A percentile compares a stretch with the other conserved stretches of the same genome.
Conservation (phyloP, 2,888 invertebrate species). For the Zygothrica quintamaculata region DNA sequence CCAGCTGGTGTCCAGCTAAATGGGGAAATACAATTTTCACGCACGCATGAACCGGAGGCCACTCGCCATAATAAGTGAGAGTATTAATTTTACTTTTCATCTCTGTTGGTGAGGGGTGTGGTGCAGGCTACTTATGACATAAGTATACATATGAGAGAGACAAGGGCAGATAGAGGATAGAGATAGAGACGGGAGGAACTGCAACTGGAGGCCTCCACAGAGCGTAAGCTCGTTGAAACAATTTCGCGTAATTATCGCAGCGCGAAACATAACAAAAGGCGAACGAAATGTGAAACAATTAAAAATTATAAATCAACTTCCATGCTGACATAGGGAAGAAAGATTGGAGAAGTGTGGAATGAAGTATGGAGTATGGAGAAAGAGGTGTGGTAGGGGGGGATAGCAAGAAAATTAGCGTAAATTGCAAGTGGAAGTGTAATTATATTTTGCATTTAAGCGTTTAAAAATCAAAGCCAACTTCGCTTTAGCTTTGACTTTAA, state of each 20-base stretch:
- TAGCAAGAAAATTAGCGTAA: slow-evolving; percentile 50
- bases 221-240: slow-evolving; percentile 30
- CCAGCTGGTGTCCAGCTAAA: slow-evolving; percentile 10
- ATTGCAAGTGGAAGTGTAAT: slow-evolving; percentile 58
- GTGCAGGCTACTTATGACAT: slow-evolving; percentile 53
- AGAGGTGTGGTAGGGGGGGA: too few species aligned
- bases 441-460: slow-evolving; percentile 47
- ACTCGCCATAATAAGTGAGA: slow-evolving; percentile 66
- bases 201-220: slow-evolving; percentile 11
- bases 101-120: slow-evolving; percentile 3
- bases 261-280: slow-evolving; percentile 7
- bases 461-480: slow-evolving; percentile 34
- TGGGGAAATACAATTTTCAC: slow-evolving; percentile 77
- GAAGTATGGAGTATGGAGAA: too few species aligned
- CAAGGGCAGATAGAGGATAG: not conserved
- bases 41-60: slow-evolving; percentile 67
- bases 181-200: slow-evolving; percentile 1
- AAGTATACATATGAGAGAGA: slow-evolving; percentile 30
- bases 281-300: slow-evolving; percentile 55
- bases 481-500: too few species aligned
- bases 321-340: slow-evolving; percentile 28
- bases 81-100: slow-evolving; percentile 70
- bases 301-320: slow-evolving; percentile 57
- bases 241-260: slow-evolving; percentile 47
- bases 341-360: too few species aligned